Conservation (phyloP, 1,140 invertebrate genomes). For the Drosophila rhopaloa region DNA sequence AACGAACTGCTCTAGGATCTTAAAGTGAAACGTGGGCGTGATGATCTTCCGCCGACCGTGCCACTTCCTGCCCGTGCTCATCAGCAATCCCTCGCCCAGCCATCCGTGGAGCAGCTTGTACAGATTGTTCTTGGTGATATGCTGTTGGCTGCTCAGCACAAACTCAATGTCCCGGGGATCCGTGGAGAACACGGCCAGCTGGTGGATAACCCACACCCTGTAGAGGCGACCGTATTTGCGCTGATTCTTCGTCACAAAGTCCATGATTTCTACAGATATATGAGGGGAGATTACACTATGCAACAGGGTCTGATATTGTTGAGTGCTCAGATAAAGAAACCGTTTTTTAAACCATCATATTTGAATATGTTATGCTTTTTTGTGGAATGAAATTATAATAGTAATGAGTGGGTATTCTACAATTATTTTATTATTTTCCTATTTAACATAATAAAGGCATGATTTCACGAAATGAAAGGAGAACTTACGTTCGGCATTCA, state of each 20-base stretch:
- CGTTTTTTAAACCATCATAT: too few species aligned
- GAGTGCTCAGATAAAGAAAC: neutral
- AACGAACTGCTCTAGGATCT: conserved; percentile 91
- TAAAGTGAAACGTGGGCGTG: conserved; percentile 94
- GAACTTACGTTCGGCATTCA: conserved; percentile 53
- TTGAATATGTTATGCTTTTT: too few species aligned
- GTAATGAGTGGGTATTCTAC: neutral
- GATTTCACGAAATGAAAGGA: neutral
- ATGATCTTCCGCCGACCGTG: conserved; percentile 84
- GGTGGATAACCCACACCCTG: conserved; percentile 87
- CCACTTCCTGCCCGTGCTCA: conserved; percentile 79
- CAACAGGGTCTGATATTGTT: too few species aligned
- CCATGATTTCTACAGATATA: conserved; percentile 51
- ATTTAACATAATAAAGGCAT: neutral
- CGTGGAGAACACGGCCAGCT: conserved; percentile 62
- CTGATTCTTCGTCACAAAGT: conserved; percentile 41
- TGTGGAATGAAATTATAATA: neutral
- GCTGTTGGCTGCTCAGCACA: conserved; percentile 62
- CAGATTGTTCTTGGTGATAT: conserved; percentile 70
- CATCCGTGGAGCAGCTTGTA: conserved; percentile 84
- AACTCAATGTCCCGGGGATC: conserved; percentile 83
- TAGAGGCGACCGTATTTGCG: conserved; percentile 85
- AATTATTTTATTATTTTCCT: neutral
- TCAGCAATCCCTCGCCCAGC: conserved; percentile 84
- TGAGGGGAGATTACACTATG: neutral